Evolutionary conservation across 35 echinoderm and acorn worm genomes (phyloP), one percentile per base, ranked within the genome.

Genomic region (Apostichopus californicus): DNA sequence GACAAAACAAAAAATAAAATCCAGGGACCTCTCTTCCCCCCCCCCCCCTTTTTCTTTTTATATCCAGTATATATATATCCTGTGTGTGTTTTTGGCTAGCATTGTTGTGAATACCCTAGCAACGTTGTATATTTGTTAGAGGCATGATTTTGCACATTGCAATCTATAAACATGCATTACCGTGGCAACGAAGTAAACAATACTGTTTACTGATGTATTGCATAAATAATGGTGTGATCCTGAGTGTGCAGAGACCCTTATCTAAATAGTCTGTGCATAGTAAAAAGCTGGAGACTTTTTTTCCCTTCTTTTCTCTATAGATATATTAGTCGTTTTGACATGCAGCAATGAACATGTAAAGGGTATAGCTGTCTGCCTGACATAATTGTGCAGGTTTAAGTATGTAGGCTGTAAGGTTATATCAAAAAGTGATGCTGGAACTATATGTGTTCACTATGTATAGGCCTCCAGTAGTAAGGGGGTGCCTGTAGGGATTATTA

Each of bases 41-140:
- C 34, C 34, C 34, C 34, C 34, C 34, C 3, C 0, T 20, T 75
- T 75, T 75, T 75, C 20, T 75, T 18, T n/a, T 75, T 75, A 13
- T 75, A 75, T 75, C 20, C 71, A 75, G 17, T n/a, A 18, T 75
- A 18, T 75, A 18, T 22, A 75, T 75, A 75, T 22, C 71, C 71
- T 75, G 54, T 84, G 18, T 81, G 54, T 81, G 54, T 11, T 3
- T 57, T 84, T 84, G 55, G 81, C 54, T 85, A 58, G 55, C n/a
- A 23, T 56, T 85, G 55, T 85, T 85, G 58, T 55, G 6, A 17
- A 85, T 85, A 58, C 57, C 81, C 81, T 85, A 85, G 81, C 81
- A 85, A 85, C 81, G 58, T 17, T 85, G 55, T 85, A 85, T 59
- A n/a, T 85, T 46, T 85, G 81, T 85, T 56, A 85, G 57, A 59